Percentiles rank a stretch among this genome's conserved stretches.
phyloP scores from a whole-genome alignment of 1,140 invertebrate species.

The Orussus abietinus region DNA sequence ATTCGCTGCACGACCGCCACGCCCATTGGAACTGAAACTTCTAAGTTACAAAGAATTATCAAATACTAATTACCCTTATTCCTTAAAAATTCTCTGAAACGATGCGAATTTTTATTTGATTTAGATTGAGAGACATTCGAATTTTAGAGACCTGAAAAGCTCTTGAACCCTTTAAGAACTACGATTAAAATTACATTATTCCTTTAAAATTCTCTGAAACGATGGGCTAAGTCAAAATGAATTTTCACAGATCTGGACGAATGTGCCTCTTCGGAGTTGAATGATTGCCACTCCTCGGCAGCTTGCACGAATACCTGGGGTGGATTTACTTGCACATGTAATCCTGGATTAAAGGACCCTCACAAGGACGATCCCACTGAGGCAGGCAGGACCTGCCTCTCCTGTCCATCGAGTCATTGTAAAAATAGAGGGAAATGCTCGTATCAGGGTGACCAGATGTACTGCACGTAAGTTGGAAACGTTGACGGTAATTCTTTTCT shows the following conservation, averaged over 20 bases:
- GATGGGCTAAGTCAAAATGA: too few species aligned
- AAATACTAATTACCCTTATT: too few species aligned
- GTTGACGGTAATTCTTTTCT: too few species aligned
- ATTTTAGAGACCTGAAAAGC: too few species aligned
- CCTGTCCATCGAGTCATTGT: conserved; percentile 75
- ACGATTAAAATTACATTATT: not conserved
- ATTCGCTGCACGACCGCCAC: too few species aligned
- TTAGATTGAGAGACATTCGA: too few species aligned
- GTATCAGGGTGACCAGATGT: conserved; percentile 68
- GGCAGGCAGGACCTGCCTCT: conserved; percentile 70
- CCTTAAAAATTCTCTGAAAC: too few species aligned
- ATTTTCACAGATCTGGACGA: conserved; percentile 79
- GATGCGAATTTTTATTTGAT: too few species aligned
- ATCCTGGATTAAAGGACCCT: conserved; percentile 72
- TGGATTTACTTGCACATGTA: conserved; percentile 81
- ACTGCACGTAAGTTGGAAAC: conserved; percentile 72
- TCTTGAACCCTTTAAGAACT: not conserved
- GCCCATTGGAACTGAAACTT: too few species aligned
- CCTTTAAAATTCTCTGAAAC: too few species aligned
- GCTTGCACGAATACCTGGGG: conserved; percentile 88
- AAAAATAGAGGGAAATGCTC: conserved; percentile 79
- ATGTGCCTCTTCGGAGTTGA: conserved; percentile 76
- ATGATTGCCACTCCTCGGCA: conserved; percentile 87
- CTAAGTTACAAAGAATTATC: too few species aligned
- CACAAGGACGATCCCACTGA: conserved; percentile 61